Evolutionary conservation across 2,113 vertebrate genomes (phyloP).

Genomic region (Noturus placidus): DNA sequence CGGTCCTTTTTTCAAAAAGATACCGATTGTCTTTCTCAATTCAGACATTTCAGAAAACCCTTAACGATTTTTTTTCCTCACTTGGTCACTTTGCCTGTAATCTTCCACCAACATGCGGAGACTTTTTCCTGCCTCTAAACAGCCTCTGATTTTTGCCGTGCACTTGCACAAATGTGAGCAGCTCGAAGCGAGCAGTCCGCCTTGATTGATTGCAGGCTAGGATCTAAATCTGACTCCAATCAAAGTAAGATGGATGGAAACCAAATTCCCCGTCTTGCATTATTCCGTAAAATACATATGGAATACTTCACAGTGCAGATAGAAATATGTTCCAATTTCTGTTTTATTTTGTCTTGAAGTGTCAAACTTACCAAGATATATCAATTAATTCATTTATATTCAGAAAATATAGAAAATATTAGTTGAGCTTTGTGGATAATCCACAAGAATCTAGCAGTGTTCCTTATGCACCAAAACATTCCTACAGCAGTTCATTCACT

Average conservation of each 20-base stretch:
- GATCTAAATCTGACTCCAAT: conserved; percentile 23
- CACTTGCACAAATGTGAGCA: neutral
- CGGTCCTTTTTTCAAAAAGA: neutral
- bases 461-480: neutral
- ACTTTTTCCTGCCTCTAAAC: conserved; percentile 26
- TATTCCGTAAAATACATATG: neutral
- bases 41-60: neutral
- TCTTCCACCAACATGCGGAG: neutral
- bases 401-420: neutral
- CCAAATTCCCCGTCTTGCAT: neutral
- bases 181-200: neutral
- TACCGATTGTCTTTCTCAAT: neutral
- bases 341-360: neutral
- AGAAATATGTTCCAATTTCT: neutral
- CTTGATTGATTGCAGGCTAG: conserved; percentile 25
- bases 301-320: neutral
- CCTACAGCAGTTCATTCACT: neutral
- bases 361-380: neutral
- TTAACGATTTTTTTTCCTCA: neutral
- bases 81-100: neutral
- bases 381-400: neutral
- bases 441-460: neutral
- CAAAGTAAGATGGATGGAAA: conserved; percentile 5
- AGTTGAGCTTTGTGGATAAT: neutral
- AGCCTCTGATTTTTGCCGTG: conserved; percentile 7